These are phyloP conservation scores for Acinonyx jubatus DNA, from an alignment of 2,113 vertebrate genomes.

Conservation along the genomic window DNA sequence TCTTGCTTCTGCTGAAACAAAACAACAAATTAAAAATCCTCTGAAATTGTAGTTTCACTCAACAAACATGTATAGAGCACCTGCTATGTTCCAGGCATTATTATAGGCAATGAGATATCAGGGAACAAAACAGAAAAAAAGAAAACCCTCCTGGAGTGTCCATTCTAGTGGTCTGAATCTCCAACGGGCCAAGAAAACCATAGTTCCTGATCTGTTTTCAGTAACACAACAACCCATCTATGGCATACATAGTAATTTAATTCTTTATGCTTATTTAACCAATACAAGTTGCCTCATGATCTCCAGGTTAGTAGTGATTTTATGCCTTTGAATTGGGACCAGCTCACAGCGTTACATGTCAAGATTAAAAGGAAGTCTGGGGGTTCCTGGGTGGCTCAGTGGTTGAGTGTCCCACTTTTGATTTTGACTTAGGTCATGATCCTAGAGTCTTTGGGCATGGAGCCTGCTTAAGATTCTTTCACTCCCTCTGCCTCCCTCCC, in stretches of 20 bases:
- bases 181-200: neutral
- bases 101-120: neutral
- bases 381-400: too few relatives aligned
- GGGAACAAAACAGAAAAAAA: neutral
- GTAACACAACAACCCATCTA: neutral
- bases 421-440: too few relatives aligned
- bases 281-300: neutral
- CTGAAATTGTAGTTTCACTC: neutral
- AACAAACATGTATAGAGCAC: neutral
- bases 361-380: neutral
- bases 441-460: too few relatives aligned
- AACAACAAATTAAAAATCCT: neutral
- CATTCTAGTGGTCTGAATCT: neutral
- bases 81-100: neutral
- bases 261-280: constrained; percentile 8
- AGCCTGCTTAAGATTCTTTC: too few relatives aligned
- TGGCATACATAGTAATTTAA: neutral
- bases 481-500: too few relatives aligned
- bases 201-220: neutral
- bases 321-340: constrained; percentile 22
- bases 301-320: neutral
- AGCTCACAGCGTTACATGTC: neutral
- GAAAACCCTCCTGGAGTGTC: neutral
- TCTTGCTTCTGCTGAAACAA: neutral
- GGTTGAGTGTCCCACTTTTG: too few relatives aligned